Evolutionary conservation across 2,797 vertebrate species (phyloP), one percentile per base, ranked within the genome.

Genomic region (Merluccius polli): DNA sequence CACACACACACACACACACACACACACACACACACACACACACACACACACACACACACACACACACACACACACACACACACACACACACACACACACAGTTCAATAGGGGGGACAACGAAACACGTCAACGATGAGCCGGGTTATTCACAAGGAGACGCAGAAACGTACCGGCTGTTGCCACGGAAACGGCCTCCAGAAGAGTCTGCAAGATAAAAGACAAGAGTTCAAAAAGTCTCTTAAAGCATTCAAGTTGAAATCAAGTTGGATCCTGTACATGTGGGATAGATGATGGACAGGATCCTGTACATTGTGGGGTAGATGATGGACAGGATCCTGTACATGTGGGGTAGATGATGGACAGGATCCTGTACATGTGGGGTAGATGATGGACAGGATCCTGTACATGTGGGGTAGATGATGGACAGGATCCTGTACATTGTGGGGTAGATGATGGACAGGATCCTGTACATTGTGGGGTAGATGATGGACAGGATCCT

Each of bases 141-240:
- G 10, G 59, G 3, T 27, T 11, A 27, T 65, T 27, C 4, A 27
- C n/a, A 27, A 65, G 11, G 59, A 65, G n/a, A 18, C 16, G 44
- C n/a, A 10, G 67, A 32, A 6, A 87, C 88, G 94, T 92, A 98
- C 97, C 90, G 79, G 95, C 90, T 86, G 94, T 92, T 67, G 93
- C 97, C 83, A 98, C 92, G 74, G 96, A 95, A 41, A 97, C 74
- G 0, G 97, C 95, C 90, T 98, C 97, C 87, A 96, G 87, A 16
- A 98, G 76, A 0, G 97, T 98, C 97, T 99, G 86, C 72, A 91
- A 90, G 85, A 85, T 27, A 89, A 15, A 70, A 44, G 4, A 69
- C 18, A 27, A 44, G 71, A 52, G 18, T 6, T 30, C 16, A 31
- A 18, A 5, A 13, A 1, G 1, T 11, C 24, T 31, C 1, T 29